phyloP scores from a whole-genome alignment of 2,888 invertebrate species.

The Agriopis leucophaearia region DNA sequence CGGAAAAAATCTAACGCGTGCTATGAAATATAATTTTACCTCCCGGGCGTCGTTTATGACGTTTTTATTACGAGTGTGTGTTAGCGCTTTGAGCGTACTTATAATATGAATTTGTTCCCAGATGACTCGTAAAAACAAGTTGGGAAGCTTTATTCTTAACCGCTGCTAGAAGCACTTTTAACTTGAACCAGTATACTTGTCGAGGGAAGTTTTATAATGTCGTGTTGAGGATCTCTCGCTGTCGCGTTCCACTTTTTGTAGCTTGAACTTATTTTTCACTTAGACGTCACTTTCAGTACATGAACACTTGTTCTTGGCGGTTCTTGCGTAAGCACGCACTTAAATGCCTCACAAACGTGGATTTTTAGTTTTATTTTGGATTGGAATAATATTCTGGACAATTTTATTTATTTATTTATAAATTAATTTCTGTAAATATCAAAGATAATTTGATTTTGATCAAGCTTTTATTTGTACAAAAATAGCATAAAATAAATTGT shows the following conservation, averaged over 20 bases:
- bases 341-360: neutral
- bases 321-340: constrained; percentile 1
- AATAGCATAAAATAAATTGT: neutral
- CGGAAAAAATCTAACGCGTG: constrained; percentile 35
- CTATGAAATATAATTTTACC: constrained; percentile 34
- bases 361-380: neutral
- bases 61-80: constrained; percentile 44
- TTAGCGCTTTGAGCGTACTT: constrained; percentile 51
- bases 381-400: neutral
- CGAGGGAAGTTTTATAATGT: constrained; percentile 57
- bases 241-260: constrained; percentile 47
- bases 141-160: constrained; percentile 71
- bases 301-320: constrained; percentile 27
- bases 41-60: constrained; percentile 44
- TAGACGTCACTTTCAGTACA: constrained; percentile 18
- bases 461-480: neutral
- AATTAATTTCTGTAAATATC: no score
- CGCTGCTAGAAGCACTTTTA: constrained; percentile 65
- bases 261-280: constrained; percentile 45
- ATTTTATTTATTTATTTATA: no score
- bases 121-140: constrained; percentile 63
- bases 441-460: no score
- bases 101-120: constrained; percentile 52
- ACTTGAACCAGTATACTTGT: constrained; percentile 58
- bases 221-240: constrained; percentile 47